Base-by-base conservation (phyloP, 2,113 vertebrate genomes). In the Caracal caracal region DNA sequence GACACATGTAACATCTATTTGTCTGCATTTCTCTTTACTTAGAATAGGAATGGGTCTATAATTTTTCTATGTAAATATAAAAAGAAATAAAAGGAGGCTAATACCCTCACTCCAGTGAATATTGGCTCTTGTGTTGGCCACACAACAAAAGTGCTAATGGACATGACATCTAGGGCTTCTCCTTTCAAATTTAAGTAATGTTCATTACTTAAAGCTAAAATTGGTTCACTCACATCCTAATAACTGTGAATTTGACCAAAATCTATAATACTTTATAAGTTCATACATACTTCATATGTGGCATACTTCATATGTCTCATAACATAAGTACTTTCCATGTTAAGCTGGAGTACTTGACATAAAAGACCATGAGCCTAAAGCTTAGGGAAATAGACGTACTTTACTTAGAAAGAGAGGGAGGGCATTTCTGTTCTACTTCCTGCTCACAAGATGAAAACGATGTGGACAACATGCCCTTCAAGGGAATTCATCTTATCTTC, bases 141-240 rank as follows among this genome's bases (percentile, higher is more conserved):
- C 92, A 93, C 56, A 98, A 97, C 88, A 97, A 98, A 98, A 96
- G 88, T 95, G 91, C 90, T 97, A 97, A 97, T 85, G 93, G 81
- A 82, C 92, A 73, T 90, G 83, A 87, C 76, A 97, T 96, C 96
- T 97, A 93, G 76, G 89, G 94, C 84, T 82, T 84, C 91, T 90
- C 63, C 93, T 82, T 96, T 97, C 47, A 98, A 98, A 97, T 59
- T 61, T 96, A 95, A 98, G 97, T 96, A 96, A 97, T 96, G 96
- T 95, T 95, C 97, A 95, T 85, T 92, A 96, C 95, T 93, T 97
- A 93, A 98, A 96, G 97, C 94, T 97, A 97, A 97, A 98, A 97
- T 94, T 90, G 70, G 96, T 95, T 98, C 95, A 94, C 95, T 98
- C 97, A 97, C 93, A 96, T 97, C 73, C 75, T 94, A 93, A 96